Base-by-base conservation (phyloP, 2,888 invertebrate genomes). In the Chrysomela aeneicollis region DNA sequence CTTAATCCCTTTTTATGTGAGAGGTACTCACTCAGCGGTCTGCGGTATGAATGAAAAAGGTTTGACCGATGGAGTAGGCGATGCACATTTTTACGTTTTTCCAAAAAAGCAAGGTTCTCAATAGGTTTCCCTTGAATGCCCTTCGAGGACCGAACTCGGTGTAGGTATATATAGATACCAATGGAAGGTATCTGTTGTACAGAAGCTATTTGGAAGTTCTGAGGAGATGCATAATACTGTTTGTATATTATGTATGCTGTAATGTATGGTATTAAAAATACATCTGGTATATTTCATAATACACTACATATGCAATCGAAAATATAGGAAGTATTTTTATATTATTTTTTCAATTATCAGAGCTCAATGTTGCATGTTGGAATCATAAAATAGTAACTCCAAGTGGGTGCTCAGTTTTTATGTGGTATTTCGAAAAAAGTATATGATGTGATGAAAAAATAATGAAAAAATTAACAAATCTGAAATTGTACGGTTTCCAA, bases 11-110 rank as follows among this genome's bases (percentile, higher is more conserved):
- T 68, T 74, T 61, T 57, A 26, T 63, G 73, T 67, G 73, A 73
- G 74, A 78, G 77, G 78, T 79, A 78, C 78, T 78, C 76, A 73
- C 32, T 9, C 59, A 64, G 53, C 37, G 42, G 42, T 42, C 26
- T 26, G 26, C 26, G 26, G 26, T 72, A 74, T 78, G 78, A 79
- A 78, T 78, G 78, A 77, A 78, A 76, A 75, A 74, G 70, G 70
- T 68, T 69, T 72, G 72, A 71, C 74, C 73, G 71, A 77, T 79
- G 78, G 77, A 81, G 81, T 76, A 79, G 79, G 71, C 78, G 81
- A 79, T 81, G 80, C 77, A 78, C 79, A 79, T 80, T 81, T 81
- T 79, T 78, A 73, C 74, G 73, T 61, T 67, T 74, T 64, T 68
- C 68, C 70, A 15, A 71, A 74, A 73, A 76, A 74, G 65, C 59